A percentile compares a stretch with the other conserved stretches of the same genome.
Evolutionary conservation across 2,888 invertebrate species (phyloP).

Genomic region (Craniophora ligustri): DNA sequence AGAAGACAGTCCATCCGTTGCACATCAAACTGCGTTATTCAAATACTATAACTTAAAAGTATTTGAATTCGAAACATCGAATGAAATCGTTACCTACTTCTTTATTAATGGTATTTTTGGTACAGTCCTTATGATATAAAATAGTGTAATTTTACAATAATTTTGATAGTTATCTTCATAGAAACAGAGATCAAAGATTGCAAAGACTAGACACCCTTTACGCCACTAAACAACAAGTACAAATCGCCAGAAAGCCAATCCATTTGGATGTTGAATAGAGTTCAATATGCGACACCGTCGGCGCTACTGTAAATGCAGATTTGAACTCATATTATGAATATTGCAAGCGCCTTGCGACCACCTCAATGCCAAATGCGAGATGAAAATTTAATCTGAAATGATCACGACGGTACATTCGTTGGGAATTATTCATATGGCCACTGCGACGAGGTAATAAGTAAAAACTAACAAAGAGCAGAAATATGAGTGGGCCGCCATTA

Average conservation of each 20-base stretch:
- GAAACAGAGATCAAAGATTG: too few relatives aligned
- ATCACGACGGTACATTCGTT: constrained; percentile 63
- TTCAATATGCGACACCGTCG: constrained; percentile 34
- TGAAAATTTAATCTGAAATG: constrained; percentile 78
- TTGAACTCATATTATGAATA: constrained; percentile 70
- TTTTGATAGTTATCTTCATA: too few relatives aligned
- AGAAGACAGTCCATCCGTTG: too few relatives aligned
- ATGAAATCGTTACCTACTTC: too few relatives aligned
- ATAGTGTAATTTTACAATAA: too few relatives aligned
- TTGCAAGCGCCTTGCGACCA: constrained; percentile 64
- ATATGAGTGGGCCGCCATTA: constrained; percentile 77
- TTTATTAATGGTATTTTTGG: too few relatives aligned
- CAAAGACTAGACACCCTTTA: too few relatives aligned
- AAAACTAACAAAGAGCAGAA: constrained; percentile 76
- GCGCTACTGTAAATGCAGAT: constrained; percentile 57
- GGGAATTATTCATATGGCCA: constrained; percentile 76
- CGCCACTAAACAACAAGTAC: not conserved
- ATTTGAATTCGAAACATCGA: too few relatives aligned
- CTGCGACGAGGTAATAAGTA: constrained; percentile 67
- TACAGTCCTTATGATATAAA: too few relatives aligned
- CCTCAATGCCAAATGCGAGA: constrained; percentile 69
- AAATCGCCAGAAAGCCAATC: constrained; percentile 27
- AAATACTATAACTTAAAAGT: too few relatives aligned
- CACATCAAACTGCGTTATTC: too few relatives aligned
- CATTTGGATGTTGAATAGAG: constrained; percentile 24